Evolutionary conservation across 1,140 invertebrate species (phyloP).

Genomic region (Leguminivora glycinivorella): DNA sequence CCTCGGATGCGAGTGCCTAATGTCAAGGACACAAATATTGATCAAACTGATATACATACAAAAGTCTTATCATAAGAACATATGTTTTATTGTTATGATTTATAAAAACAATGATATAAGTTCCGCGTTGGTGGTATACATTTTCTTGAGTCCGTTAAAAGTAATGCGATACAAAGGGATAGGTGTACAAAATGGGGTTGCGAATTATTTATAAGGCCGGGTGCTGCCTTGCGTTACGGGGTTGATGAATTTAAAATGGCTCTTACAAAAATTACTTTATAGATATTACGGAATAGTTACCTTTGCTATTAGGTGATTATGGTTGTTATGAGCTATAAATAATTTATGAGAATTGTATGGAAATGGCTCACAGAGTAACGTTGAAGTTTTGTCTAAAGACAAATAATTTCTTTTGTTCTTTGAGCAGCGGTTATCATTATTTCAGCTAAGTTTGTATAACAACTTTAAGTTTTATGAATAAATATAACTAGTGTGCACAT

Average conservation of each 20-base stretch:
- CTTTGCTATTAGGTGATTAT: background rate
- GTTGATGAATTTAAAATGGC: constrained; percentile 53
- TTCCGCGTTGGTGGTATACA: background rate
- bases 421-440: background rate
- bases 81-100: constrained; percentile 14
- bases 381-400: background rate
- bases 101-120: background rate
- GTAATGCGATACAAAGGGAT: constrained; percentile 54
- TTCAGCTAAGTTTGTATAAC: background rate
- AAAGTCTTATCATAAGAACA: constrained; percentile 30
- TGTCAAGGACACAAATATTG: constrained; percentile 75
- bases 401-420: background rate
- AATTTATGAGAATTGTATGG: background rate
- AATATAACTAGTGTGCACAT: background rate
- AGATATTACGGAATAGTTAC: background rate
- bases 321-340: constrained; percentile 13
- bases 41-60: constrained; percentile 51
- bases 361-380: background rate
- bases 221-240: constrained; percentile 54
- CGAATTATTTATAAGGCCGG: constrained; percentile 67
- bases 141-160: constrained; percentile 41
- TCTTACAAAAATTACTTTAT: constrained; percentile 35
- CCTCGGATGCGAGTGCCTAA: constrained; percentile 51
- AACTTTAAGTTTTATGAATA: background rate
- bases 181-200: constrained; percentile 46